These are phyloP conservation scores for Trissolcus brochymenae DNA, from an alignment of 2,888 invertebrate species.

Conservation along the genomic window DNA sequence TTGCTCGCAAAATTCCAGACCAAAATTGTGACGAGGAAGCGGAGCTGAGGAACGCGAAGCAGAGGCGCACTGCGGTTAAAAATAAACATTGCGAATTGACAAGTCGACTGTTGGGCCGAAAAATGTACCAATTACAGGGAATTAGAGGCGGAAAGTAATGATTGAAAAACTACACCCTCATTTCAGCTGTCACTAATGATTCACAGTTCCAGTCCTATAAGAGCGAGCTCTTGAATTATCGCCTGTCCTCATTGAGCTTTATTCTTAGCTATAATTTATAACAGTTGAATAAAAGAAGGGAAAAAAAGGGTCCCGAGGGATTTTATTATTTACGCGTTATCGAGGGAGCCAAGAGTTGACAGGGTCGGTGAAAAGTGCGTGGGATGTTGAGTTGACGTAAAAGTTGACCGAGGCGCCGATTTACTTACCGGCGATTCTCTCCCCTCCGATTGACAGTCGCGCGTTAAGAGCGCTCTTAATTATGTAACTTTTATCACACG, in stretches of 20 bases:
- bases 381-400: constrained; percentile 59
- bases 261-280: not conserved
- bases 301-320: not conserved
- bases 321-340: constrained; percentile 10
- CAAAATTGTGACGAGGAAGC: constrained; percentile 41
- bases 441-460: constrained; percentile 44
- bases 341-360: constrained; percentile 26
- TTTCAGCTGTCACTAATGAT: constrained; percentile 24
- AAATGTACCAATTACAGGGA: not conserved
- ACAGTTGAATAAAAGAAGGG: not conserved
- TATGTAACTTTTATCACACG: constrained; percentile 71
- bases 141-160: constrained; percentile 15
- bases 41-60: constrained; percentile 10
- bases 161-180: constrained; percentile 20
- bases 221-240: not conserved
- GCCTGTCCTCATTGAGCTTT: not conserved
- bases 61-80: constrained; percentile 30
- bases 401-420: constrained; percentile 27
- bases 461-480: constrained; percentile 61
- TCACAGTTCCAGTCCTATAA: not conserved
- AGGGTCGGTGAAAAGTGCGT: constrained; percentile 65
- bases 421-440: constrained; percentile 48
- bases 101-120: constrained; percentile 10
- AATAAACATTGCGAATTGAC: constrained; percentile 60
- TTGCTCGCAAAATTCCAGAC: constrained; percentile 20